A percentile compares a stretch with the other conserved stretches of the same genome.
Evolutionary conservation across 2,888 invertebrate genomes (phyloP).

Genomic region (Caenorhabditis sp.): DNA sequence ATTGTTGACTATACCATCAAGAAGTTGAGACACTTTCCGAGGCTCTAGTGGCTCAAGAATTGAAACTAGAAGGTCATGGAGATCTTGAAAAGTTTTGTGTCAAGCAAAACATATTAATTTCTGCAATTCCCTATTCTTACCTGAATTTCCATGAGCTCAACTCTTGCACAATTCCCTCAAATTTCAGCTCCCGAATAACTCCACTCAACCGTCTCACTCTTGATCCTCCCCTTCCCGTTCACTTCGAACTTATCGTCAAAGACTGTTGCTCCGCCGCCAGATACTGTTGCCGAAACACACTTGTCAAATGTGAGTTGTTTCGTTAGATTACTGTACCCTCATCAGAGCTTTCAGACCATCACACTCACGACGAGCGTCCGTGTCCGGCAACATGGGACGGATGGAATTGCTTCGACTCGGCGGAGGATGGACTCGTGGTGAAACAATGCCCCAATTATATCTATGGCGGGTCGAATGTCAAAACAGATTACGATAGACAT

Average conservation of each 20-base stretch:
- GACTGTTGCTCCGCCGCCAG: constrained; percentile 80
- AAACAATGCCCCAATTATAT: constrained; percentile 77
- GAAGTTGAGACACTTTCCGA: too few relatives aligned
- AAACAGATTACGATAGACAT: constrained; percentile 38
- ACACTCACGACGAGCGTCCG: constrained; percentile 12
- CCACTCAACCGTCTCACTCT: constrained; percentile 56
- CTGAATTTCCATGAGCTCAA: too few relatives aligned
- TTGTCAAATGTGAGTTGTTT: constrained; percentile 50
- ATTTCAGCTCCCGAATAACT: constrained; percentile 67
- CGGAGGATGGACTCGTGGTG: constrained; percentile 66
- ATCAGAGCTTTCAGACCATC: constrained; percentile 20
- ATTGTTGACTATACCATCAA: too few relatives aligned
- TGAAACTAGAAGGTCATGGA: too few relatives aligned
- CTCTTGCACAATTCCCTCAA: not conserved
- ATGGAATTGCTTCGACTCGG: constrained; percentile 80
- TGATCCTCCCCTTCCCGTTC: constrained; percentile 73
- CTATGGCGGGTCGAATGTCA: constrained; percentile 63
- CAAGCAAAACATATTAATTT: too few relatives aligned
- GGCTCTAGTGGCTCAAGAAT: too few relatives aligned
- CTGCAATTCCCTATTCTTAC: too few relatives aligned
- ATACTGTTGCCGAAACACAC: constrained; percentile 75
- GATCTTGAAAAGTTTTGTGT: too few relatives aligned
- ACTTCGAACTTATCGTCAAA: constrained; percentile 69
- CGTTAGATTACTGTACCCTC: not conserved
- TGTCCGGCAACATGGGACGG: constrained; percentile 83